phyloP scores from a whole-genome alignment of 2,888 invertebrate species.

The Conops quadrifasciatus region DNA sequence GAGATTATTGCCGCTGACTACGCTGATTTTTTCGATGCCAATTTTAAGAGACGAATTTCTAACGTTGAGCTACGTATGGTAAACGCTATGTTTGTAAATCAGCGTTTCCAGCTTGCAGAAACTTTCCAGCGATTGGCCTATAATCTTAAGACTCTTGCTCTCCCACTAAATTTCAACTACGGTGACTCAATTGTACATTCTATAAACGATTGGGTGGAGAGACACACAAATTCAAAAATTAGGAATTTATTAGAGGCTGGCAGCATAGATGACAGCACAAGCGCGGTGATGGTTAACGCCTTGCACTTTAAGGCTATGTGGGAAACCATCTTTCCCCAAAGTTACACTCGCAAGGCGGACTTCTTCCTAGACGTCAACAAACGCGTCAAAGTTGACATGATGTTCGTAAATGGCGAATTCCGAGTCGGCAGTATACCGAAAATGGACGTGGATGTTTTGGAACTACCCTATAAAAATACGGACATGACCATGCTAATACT shows the following conservation, averaged over 20 bases:
- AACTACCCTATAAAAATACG: constrained; percentile 75
- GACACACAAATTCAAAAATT: constrained; percentile 83
- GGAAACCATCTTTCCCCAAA: constrained; percentile 72
- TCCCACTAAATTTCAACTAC: constrained; percentile 71
- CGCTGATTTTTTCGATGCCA: constrained; percentile 48
- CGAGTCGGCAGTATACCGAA: constrained; percentile 64
- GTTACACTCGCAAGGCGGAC: constrained; percentile 68
- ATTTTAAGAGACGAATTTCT: constrained; percentile 37
- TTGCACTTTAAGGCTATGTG: constrained; percentile 89
- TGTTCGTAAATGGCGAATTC: constrained; percentile 70
- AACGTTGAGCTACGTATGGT: constrained; percentile 68
- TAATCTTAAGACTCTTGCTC: constrained; percentile 71
- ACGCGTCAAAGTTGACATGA: constrained; percentile 70
- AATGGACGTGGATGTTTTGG: constrained; percentile 70
- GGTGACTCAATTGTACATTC: constrained; percentile 65
- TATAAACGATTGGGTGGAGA: constrained; percentile 85
- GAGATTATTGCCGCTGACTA: constrained; percentile 50
- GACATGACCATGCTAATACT: constrained; percentile 41
- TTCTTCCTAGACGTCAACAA: constrained; percentile 71
- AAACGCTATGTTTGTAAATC: constrained; percentile 76
- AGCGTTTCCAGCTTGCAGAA: constrained; percentile 68
- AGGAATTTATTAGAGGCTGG: constrained; percentile 74
- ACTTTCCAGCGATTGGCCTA: constrained; percentile 69
- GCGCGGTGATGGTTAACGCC: constrained; percentile 82
- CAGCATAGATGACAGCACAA: constrained; percentile 68